These are phyloP conservation scores for Drosophila pallidifrons DNA, from an alignment of 1,140 invertebrate species.

Conservation along the genomic window DNA sequence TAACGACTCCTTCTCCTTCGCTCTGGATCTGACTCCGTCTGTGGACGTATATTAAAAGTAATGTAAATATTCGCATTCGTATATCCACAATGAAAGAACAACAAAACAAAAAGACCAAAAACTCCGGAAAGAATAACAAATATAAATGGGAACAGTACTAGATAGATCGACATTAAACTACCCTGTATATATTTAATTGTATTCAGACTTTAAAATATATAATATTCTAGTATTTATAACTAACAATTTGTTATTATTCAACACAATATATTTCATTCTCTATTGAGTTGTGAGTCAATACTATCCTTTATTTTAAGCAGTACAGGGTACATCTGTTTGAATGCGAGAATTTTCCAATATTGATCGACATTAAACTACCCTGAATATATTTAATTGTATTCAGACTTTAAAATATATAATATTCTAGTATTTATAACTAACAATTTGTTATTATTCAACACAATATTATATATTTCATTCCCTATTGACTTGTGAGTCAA, in stretches of 20 bases:
- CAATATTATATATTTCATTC: too few relatives aligned
- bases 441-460: too few relatives aligned
- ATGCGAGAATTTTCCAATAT: neutral
- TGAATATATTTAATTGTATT: neutral
- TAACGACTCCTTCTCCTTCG: constrained; percentile 11
- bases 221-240: too few relatives aligned
- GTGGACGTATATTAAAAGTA: constrained; percentile 46
- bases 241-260: too few relatives aligned
- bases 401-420: neutral
- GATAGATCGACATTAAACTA: neutral
- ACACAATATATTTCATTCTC: too few relatives aligned
- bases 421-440: too few relatives aligned
- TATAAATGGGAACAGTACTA: neutral
- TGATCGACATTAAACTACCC: neutral
- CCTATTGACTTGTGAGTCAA: neutral
- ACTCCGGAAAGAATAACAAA: constrained; percentile 18
- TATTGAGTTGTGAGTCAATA: neutral
- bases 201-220: neutral
- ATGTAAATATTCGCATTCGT: constrained; percentile 47
- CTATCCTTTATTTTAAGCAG: too few relatives aligned
- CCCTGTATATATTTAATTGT: neutral
- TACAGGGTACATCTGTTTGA: constrained; percentile 7
- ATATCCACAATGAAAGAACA: constrained; percentile 40
- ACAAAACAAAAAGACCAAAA: constrained; percentile 27
- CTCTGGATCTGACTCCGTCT: constrained; percentile 21